Evolutionary conservation across 1,140 invertebrate species (phyloP).

Genomic region (Anadara kagoshimensis): DNA sequence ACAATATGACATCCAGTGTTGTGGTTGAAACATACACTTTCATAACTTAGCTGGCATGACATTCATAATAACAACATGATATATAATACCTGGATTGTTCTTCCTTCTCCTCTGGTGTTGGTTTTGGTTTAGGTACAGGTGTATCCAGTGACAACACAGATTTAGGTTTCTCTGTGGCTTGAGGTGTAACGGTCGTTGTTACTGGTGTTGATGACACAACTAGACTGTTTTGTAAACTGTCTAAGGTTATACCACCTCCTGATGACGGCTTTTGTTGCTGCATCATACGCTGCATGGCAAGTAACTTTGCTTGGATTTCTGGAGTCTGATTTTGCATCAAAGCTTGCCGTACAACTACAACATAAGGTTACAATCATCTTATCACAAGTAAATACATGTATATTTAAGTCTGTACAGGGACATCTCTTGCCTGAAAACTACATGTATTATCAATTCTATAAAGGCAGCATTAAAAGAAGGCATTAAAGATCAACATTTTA

Average conservation of each 20-base stretch:
- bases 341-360: constrained; percentile 74
- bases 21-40: no score
- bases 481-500: no score
- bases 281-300: constrained; percentile 86
- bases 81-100: constrained; percentile 65
- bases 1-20: no score
- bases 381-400: no score
- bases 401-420: no score
- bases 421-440: no score
- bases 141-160: constrained; percentile 14
- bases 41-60: no score
- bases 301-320: constrained; percentile 93
- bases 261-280: constrained; percentile 32
- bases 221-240: not conserved
- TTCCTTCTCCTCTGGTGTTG: constrained; percentile 69
- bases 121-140: not conserved
- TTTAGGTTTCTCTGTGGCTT: no score
- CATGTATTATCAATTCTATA: no score
- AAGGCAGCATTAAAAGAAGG: no score
- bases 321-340: constrained; percentile 85
- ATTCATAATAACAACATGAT: no score
- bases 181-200: not conserved
- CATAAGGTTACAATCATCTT: not conserved
- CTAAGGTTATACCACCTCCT: not conserved
- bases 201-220: not conserved